A percentile compares a stretch with the other conserved stretches of the same genome.
Conservation (phyloP, 1,140 invertebrate species). For the Geopemphigus sp. region DNA sequence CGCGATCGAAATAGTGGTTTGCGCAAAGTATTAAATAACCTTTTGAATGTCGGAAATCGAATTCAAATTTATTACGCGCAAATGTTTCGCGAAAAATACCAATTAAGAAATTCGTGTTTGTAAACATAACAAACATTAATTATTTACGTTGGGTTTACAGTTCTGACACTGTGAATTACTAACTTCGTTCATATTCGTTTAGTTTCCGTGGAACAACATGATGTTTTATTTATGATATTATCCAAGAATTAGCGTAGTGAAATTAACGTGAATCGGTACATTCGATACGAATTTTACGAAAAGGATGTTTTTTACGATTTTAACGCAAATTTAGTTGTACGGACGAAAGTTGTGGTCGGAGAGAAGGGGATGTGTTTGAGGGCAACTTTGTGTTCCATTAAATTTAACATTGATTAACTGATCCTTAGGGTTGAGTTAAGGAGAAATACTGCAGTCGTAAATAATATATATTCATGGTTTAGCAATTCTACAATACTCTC, state of each 20-base stretch:
- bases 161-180: not conserved
- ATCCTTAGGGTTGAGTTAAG: not conserved
- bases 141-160: not conserved
- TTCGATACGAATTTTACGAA: slow-evolving; percentile 12
- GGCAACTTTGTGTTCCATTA: slow-evolving; percentile 23
- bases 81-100: not conserved
- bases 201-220: not conserved
- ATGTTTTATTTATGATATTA: slow-evolving; percentile 3
- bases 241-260: not conserved
- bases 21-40: too few species aligned
- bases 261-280: slow-evolving; percentile 8
- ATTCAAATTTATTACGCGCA: not conserved
- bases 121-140: not conserved
- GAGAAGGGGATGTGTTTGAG: not conserved
- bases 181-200: not conserved
- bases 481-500: not conserved
- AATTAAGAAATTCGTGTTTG: not conserved
- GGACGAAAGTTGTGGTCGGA: not conserved
- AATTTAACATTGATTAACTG: slow-evolving; percentile 37
- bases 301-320: not conserved
- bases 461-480: slow-evolving; percentile 29
- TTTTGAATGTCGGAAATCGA: too few species aligned
- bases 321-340: not conserved
- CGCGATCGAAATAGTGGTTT: too few species aligned
- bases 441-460: slow-evolving; percentile 7